phyloP scores from a whole-genome alignment of 1,140 invertebrate genomes.

The Aphis craccivora region DNA sequence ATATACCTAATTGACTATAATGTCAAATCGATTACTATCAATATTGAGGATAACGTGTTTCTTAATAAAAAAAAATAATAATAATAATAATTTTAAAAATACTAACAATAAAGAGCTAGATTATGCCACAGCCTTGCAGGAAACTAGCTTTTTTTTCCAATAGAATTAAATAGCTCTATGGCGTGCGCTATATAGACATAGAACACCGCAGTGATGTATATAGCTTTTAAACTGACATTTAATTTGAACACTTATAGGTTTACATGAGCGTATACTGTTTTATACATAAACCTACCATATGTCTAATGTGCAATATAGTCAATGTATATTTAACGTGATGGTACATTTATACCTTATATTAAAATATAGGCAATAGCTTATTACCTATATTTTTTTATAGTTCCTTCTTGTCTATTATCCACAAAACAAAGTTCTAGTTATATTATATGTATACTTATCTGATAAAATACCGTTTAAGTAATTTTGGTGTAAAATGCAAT shows the following conservation, averaged over 20 bases:
- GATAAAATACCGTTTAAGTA: not conserved
- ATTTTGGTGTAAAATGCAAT: not conserved
- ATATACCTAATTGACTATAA: not conserved
- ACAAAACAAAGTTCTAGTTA: not conserved
- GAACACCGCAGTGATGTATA: not conserved
- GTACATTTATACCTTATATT: too few relatives aligned
- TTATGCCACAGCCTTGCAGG: not conserved
- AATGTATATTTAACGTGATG: not conserved
- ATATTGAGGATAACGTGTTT: conserved; percentile 11
- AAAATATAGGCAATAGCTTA: too few relatives aligned
- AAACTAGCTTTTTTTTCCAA: conserved; percentile 9
- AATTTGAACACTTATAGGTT: not conserved
- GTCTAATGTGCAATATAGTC: too few relatives aligned
- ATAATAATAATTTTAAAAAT: not conserved
- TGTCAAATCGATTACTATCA: conserved; percentile 8
- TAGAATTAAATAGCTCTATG: not conserved
- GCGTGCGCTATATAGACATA: not conserved
- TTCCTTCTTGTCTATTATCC: not conserved
- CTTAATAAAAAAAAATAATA: not conserved
- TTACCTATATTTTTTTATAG: not conserved
- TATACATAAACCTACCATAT: too few relatives aligned
- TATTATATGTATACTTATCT: not conserved
- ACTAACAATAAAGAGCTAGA: not conserved
- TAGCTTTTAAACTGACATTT: not conserved
- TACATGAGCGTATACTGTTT: not conserved